Base-by-base conservation (phyloP, 2,797 vertebrate species). In the Sebastes nivosus region DNA sequence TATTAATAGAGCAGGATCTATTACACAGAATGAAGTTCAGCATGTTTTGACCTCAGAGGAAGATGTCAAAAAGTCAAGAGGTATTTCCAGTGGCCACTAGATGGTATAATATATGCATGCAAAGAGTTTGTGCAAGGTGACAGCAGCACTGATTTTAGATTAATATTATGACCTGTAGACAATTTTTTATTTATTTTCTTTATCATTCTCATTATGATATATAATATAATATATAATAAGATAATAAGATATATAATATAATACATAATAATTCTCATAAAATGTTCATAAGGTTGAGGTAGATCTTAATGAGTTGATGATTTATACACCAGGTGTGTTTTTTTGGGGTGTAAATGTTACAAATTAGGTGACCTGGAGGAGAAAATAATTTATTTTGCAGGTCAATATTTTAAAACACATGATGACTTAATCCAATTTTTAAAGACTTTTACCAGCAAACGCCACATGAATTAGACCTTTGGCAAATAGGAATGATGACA, bases 11-110 rank as follows among this genome's bases (percentile, higher is more conserved):
- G 14, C n/a, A 29, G 11, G 29, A 60, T 46, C 30, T n/a, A 1
- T 30, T n/a, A 7, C 30, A 18, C 52, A 54, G 24, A 36, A 2
- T 11, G 22, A 25, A 24, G 12, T 2, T 30, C 9, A 24, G 6
- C 5, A 32, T 18, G 61, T 72, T 57, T 74, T 85, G 86, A 87
- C 80, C 82, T 63, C 32, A 20, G n/a, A 75, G 46, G 38, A 20
- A 77, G 29, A 80, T 67, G 84, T 75, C 79, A 82, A 46, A 16
- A 71, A 77, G 83, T 81, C 76, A 77, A 64, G 70, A 88, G 75
- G 63, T 90, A 38, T 87, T 68, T 90, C 27, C 75, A 83, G 66
- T 83, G 90, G 75, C 94, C 94, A 94, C 93, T 94, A 95, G 94
- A 93, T 94, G 94, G 93, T 92, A 92, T 87, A 77, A 90, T 78